Evolutionary conservation across 2,797 vertebrate species (phyloP), one percentile per base, ranked within the genome.

Genomic region (Parambassis ranga): DNA sequence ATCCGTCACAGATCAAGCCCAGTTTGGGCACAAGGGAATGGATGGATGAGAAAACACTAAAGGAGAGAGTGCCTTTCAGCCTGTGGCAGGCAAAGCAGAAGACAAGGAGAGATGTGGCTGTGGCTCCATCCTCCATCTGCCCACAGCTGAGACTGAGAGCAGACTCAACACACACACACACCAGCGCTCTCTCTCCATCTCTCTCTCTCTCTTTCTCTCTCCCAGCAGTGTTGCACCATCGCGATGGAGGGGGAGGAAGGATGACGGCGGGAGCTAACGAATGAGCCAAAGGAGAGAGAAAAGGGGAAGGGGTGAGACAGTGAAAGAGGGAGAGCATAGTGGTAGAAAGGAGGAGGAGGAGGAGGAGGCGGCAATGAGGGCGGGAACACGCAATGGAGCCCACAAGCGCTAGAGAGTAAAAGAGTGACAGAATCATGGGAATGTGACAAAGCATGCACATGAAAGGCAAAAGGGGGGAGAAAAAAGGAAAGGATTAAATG

Each of bases 121-220:
- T 71, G 86, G 90, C 94, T 96, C 94, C 92, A 94, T 95, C 93
- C 92, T 94, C 93, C 93, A 94, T 94, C 92, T 94, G 95, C 94
- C 94, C 95, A 96, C 94, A 94, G 95, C 94, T 93, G 88, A 93
- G 94, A 95, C 94, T 95, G 93, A 92, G 92, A 93, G 82, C 94
- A 94, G 94, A 94, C 93, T 94, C 92, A 83, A 91, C 91, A 87
- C 92, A 89, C 75, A 24, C 62, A 16, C 68, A 6, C 73, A 5
- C 65, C 6, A 43, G 41, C 72, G 41, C 72, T 10, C 48, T 19
- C 49, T 9, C 46, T 2, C 71, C 19, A 31, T 23, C 31, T 24
- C 58, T 37, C 49, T 19, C 60, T 37, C 53, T 22, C 58, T 57
- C 43, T 13, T 63, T 48, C 36, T 13, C 72, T 74, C 81, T 78